phyloP scores from a whole-genome alignment of 2,888 invertebrate genomes.

The Metacarcinus magister region DNA sequence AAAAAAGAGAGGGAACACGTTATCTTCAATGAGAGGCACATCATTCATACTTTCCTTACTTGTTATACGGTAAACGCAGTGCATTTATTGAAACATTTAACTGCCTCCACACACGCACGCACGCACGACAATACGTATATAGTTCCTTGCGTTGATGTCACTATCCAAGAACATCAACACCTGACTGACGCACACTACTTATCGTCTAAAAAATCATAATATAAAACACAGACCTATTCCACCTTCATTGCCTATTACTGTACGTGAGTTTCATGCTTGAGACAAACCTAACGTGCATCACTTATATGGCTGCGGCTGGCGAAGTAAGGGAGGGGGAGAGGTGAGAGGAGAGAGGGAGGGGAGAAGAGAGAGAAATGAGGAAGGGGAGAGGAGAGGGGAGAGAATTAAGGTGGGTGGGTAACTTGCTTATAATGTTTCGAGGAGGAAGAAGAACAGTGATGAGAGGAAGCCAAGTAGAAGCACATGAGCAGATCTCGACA shows the following conservation, averaged over 20 bases:
- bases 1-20: neutral
- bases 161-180: no score
- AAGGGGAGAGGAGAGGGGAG: neutral
- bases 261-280: neutral
- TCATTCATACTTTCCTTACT: neutral
- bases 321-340: neutral
- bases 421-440: neutral
- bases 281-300: neutral
- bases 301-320: neutral
- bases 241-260: neutral
- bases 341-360: neutral
- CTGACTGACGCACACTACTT: no score
- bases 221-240: no score
- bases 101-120: no score
- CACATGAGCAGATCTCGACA: conserved; percentile 8
- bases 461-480: neutral
- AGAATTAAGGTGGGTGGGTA: neutral
- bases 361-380: neutral
- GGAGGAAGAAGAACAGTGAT: neutral
- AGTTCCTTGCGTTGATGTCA: no score
- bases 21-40: neutral
- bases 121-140: no score
- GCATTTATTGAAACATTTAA: no score
- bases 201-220: no score
- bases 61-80: no score